Base-by-base conservation (phyloP, 2,797 vertebrate genomes). In the Sebastes diploproa region DNA sequence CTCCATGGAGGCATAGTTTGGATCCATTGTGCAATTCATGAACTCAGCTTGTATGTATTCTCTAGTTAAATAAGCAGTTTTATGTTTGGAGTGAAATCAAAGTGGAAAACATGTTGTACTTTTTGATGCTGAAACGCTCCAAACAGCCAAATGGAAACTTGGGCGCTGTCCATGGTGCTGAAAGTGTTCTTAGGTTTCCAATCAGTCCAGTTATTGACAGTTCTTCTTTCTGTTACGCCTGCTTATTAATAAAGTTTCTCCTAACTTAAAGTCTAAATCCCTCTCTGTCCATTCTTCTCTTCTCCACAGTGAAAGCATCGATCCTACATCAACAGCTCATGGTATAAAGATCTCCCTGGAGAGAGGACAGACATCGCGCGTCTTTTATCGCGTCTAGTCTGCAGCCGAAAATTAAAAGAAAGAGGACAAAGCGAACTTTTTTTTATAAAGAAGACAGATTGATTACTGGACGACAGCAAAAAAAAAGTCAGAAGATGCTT, bases 81-180 rank as follows among this genome's bases (percentile, higher is more conserved):
- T 3, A 2, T 29, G 11, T 75, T 73, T 42, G 3, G 13, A 58
- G 25, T n/a, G 18, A 8, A 2, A 4, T 30, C 12, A 22, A 23
- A n/a, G 20, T 0, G 11, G 18, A 74, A 6, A 29, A 9, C 7
- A 1, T 5, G 3, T 63, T 6, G 27, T 4, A 34, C 52, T 72
- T 76, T 58, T 23, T 10, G 14, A 7, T 3, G 36, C n/a, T 4
- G 61, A 71, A 11, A 22, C 18, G 58, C 68, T 55, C 12, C 55
- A 52, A 62, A 20, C 4, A 16, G 0, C 54, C 11, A 4, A 11
- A 20, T 22, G 32, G n/a, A 67, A 77, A 83, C 50, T 32, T 14
- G 83, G 85, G 72, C 69, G 89, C 93, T 95, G 86, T 94, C 94
- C 92, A 8, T 9, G 92, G 94, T 95, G 71, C 93, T 94, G 89